Conservation (phyloP, 2,888 invertebrate species). For the Timema cristinae region DNA sequence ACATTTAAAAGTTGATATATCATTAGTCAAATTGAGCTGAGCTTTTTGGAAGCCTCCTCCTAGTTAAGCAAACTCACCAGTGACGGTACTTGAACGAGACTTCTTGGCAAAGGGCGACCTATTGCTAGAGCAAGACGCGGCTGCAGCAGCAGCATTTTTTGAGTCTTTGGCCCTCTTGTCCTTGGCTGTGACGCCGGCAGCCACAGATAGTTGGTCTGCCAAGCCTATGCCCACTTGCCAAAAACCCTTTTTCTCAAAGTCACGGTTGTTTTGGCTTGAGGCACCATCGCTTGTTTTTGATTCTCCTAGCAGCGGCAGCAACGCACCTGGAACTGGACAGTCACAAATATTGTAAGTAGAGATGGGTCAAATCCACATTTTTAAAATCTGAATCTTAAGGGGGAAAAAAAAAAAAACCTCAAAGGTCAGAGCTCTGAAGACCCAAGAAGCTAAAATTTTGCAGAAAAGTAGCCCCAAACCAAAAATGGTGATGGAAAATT, state of each 20-base stretch:
- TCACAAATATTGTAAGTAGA: too few relatives aligned
- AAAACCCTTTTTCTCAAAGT: conserved; percentile 26
- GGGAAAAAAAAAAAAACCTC: too few relatives aligned
- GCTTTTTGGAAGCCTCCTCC: not conserved
- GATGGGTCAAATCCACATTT: too few relatives aligned
- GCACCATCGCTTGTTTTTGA: conserved; percentile 15
- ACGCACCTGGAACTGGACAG: conserved; percentile 22
- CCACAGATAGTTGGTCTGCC: conserved; percentile 65
- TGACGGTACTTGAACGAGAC: conserved; percentile 23
- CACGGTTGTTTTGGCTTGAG: conserved; percentile 9
- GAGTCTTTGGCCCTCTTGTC: conserved; percentile 84
- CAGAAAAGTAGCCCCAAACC: too few relatives aligned
- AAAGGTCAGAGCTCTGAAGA: too few relatives aligned
- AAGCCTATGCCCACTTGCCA: conserved; percentile 35
- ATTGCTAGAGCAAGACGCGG: not conserved
- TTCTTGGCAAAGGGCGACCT: conserved; percentile 29
- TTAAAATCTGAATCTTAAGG: too few relatives aligned
- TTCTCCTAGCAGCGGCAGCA: conserved; percentile 27
- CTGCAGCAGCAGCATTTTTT: conserved; percentile 51
- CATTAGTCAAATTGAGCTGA: too few relatives aligned
- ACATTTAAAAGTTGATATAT: too few relatives aligned
- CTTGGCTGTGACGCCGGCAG: conserved; percentile 82
- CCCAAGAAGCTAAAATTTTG: too few relatives aligned
- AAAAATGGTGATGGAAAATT: too few relatives aligned
- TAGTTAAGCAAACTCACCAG: not conserved